Percentiles rank a stretch among this genome's conserved stretches.
These are phyloP conservation scores for Trichopoda pennipes DNA, from an alignment of 2,888 invertebrate genomes.

Conservation along the genomic window DNA sequence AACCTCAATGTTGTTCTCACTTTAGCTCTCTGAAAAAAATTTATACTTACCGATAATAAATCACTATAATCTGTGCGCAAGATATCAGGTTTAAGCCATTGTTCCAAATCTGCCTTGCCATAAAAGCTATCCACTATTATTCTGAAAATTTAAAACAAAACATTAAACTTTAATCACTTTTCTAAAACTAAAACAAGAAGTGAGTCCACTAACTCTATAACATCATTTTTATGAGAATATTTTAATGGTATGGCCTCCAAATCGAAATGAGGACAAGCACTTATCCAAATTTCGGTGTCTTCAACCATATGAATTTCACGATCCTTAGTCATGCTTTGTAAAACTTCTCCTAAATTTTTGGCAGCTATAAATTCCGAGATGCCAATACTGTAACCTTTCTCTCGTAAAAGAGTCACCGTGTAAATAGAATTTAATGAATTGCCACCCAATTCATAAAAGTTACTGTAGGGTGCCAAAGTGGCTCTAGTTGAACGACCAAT, in stretches of 20 bases:
- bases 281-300: constrained; percentile 74
- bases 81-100: constrained; percentile 88
- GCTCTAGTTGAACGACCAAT: constrained; percentile 85
- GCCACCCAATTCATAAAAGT: constrained; percentile 92
- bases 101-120: constrained; percentile 92
- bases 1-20: too few relatives aligned
- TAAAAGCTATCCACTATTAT: constrained; percentile 93
- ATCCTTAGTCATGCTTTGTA: constrained; percentile 83
- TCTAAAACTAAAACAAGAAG: too few relatives aligned
- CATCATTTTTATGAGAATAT: constrained; percentile 84
- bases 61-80: constrained; percentile 86
- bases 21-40: too few relatives aligned
- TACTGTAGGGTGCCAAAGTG: constrained; percentile 84
- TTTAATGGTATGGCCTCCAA: constrained; percentile 77
- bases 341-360: constrained; percentile 85
- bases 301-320: constrained; percentile 75
- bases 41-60: constrained; percentile 82
- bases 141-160: constrained; percentile 79
- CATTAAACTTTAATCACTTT: too few relatives aligned
- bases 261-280: constrained; percentile 76
- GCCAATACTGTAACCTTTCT: constrained; percentile 90
- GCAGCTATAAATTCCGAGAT: constrained; percentile 91
- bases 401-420: constrained; percentile 88
- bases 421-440: constrained; percentile 93
- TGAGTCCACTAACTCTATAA: constrained; percentile 87